Percentiles rank a stretch among this genome's conserved stretches.
phyloP scores from a whole-genome alignment of 2,113 vertebrate genomes.

The Seriola rivoliana region DNA sequence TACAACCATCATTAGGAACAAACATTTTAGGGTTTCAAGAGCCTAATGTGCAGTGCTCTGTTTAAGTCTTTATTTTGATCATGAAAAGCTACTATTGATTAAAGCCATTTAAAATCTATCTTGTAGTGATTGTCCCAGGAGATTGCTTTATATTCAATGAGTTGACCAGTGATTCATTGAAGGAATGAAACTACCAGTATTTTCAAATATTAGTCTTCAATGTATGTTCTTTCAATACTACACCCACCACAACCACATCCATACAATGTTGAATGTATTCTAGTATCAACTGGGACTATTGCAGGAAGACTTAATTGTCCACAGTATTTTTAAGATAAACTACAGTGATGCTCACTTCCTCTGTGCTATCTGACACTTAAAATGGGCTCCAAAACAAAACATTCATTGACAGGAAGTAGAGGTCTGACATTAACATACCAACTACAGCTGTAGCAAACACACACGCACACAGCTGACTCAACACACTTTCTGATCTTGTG shows the following conservation, averaged over 20 bases:
- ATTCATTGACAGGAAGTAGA: slow-evolving; percentile 2
- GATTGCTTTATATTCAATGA: neutral
- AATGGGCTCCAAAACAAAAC: slow-evolving; percentile 11
- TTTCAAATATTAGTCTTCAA: neutral
- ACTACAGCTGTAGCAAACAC: slow-evolving; percentile 21
- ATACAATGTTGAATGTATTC: slow-evolving; percentile 1
- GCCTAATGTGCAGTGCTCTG: neutral
- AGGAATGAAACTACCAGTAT: neutral
- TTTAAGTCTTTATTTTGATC: neutral
- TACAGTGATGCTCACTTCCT: slow-evolving; percentile 16
- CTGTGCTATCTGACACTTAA: neutral
- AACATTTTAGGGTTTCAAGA: neutral
- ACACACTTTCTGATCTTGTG: slow-evolving; percentile 20
- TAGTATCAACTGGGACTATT: slow-evolving; percentile 1
- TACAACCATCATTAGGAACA: neutral
- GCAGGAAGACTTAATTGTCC: neutral
- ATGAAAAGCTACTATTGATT: neutral
- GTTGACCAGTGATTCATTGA: neutral
- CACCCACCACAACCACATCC: neutral
- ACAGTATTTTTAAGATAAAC: neutral
- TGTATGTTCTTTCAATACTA: neutral
- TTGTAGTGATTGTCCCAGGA: too few species aligned
- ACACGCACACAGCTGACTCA: slow-evolving; percentile 7
- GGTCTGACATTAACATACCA: neutral
- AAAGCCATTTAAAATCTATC: neutral